Evolutionary conservation across 2,113 vertebrate species (phyloP), one percentile per base, ranked within the genome.

Genomic region (Mustelus asterias): DNA sequence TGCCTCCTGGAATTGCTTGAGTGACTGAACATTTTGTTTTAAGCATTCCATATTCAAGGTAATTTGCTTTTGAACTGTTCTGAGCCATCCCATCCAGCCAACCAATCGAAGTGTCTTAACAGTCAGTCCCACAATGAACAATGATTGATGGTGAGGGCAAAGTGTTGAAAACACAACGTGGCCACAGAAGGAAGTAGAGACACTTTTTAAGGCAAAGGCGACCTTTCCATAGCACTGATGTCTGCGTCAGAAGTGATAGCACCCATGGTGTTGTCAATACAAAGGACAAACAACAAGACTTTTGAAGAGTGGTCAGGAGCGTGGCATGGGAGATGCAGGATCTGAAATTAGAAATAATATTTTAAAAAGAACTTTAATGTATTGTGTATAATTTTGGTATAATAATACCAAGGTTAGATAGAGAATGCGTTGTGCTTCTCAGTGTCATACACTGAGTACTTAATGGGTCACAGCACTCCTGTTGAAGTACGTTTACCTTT

Each of bases 381-480:
- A 44, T 26, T 94, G 41, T 44, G n/a, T 29, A 94, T 94, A 44
- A 94, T 69, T 94, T 94, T 44, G 20, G 24, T 72, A 7, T 95
- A 95, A 95, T 72, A 33, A 76, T 33, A 95, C 22, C 69, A 70
- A 95, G 65, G 67, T 29, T 72, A 48, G 94, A 54, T 72, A 65
- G 65, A 95, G 37, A 95, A 76, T 76, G 37, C 26, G 41, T 70
- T 70, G 44, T 95, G 94, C 26, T 95, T 95, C 10, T 95, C 48
- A 54, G 69, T 95, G 67, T 33, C n/a, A 72, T 54, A 72, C 37
- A 54, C 41, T 48, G 69, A 95, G 94, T 95, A 54, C 41, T 76
- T 95, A 95, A 72, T 95, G 41, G 94, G 94, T 95, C 69, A 54
- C 41, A 72, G 24, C 69, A 95, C 69, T 72, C 69, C 33, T 76